Evolutionary conservation across 1,140 invertebrate genomes (phyloP).

Genomic region (Procambarus clarkii): DNA sequence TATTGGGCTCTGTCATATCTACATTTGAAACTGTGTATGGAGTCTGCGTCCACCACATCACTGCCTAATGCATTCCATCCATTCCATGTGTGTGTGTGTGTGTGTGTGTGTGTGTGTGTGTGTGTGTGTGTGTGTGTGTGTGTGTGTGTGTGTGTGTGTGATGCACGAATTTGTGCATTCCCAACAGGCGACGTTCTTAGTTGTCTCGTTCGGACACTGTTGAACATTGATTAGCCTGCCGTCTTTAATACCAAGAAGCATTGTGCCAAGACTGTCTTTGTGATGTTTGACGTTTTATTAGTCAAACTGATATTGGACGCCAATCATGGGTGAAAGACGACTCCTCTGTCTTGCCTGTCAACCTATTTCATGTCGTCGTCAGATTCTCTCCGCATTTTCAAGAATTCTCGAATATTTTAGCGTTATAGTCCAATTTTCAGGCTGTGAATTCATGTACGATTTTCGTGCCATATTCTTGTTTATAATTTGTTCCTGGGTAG

Average conservation of each 20-base stretch:
- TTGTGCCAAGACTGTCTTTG: slow-evolving; percentile 56
- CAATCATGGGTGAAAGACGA: slow-evolving; percentile 60
- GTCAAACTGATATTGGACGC: slow-evolving; percentile 64
- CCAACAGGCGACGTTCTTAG: background rate
- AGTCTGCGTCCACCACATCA: no score
- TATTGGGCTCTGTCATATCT: no score
- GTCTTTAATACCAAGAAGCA: slow-evolving; percentile 54
- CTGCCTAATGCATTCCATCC: no score
- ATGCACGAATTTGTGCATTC: background rate
- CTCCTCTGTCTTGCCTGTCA: slow-evolving; percentile 48
- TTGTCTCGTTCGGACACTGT: background rate
- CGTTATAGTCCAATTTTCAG: background rate
- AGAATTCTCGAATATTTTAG: slow-evolving; percentile 19
- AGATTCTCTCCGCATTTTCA: background rate
- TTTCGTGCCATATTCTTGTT: no score
- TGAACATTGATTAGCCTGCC: slow-evolving; percentile 48
- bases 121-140: background rate
- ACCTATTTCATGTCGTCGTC: slow-evolving; percentile 22
- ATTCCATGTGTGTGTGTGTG: slow-evolving; percentile 4
- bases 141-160: background rate
- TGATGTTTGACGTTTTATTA: slow-evolving; percentile 63
- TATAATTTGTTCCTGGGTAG: no score
- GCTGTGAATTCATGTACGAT: no score
- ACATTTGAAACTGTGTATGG: no score
- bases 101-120: background rate